Conservation (phyloP, 2,797 vertebrate genomes). For the Petrocephalus sullivani region DNA sequence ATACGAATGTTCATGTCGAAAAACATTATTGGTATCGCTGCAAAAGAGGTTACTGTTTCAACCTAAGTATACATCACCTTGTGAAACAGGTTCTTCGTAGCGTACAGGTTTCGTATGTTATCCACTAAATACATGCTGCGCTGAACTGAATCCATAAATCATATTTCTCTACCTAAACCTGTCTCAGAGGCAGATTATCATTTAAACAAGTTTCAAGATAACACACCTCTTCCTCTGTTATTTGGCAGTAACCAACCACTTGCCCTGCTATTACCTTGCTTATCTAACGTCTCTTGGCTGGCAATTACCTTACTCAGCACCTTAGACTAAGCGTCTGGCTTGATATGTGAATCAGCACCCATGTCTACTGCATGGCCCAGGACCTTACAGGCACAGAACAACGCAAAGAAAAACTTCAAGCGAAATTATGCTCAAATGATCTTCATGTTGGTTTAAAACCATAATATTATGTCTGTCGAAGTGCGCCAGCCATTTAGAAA, state of each 20-base stretch:
- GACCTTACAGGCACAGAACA: not conserved
- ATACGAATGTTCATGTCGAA: not conserved
- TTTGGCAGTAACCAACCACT: slow-evolving; percentile 32
- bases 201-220: slow-evolving; percentile 5
- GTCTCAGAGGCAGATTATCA: slow-evolving; percentile 15
- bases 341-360: slow-evolving; percentile 10
- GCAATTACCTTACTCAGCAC: slow-evolving; percentile 36
- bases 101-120: not conserved
- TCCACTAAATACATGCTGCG: not conserved
- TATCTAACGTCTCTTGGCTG: slow-evolving; percentile 39
- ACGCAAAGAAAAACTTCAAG: not conserved
- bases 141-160: slow-evolving; percentile 5
- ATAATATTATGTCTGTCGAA: not conserved
- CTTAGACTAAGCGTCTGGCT: slow-evolving; percentile 38
- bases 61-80: not conserved
- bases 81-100: not conserved
- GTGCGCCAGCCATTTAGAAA: not conserved
- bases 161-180: not conserved
- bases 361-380: not conserved
- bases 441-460: not conserved
- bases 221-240: slow-evolving; percentile 10
- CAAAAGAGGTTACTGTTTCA: not conserved
- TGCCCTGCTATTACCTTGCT: slow-evolving; percentile 40
- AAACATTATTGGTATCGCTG: not conserved
- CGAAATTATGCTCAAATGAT: not conserved